A percentile compares a stretch with the other conserved stretches of the same genome.
Evolutionary conservation across 2,797 vertebrate species (phyloP).

Genomic region (Knipowitschia caucasica): DNA sequence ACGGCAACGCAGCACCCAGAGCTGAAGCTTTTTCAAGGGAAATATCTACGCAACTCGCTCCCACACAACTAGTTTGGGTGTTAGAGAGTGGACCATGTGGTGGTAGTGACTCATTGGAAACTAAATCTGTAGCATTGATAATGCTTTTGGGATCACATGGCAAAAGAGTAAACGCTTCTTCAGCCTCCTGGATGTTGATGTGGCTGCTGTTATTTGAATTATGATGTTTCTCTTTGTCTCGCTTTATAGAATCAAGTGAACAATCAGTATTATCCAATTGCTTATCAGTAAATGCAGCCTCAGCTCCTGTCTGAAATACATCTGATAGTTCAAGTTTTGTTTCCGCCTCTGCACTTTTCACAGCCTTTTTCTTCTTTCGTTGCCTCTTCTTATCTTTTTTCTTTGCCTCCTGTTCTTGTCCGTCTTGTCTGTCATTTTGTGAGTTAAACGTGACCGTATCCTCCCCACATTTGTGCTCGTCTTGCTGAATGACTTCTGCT

Average conservation of each 20-base stretch:
- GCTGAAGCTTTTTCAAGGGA: constrained; percentile 71
- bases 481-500: constrained; percentile 17
- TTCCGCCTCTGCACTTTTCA: constrained; percentile 23
- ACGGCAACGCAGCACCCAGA: constrained; percentile 72
- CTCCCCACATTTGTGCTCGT: constrained; percentile 11
- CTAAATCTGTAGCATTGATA: constrained; percentile 49
- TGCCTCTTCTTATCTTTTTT: constrained; percentile 54
- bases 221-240: constrained; percentile 40
- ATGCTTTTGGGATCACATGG: constrained; percentile 46
- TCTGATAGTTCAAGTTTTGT: constrained; percentile 2
- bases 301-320: constrained; percentile 14
- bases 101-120: constrained; percentile 42
- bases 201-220: constrained; percentile 51
- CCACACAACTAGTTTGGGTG: constrained; percentile 58
- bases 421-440: constrained; percentile 16
- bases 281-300: constrained; percentile 28
- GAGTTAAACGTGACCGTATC: neutral
- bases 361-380: constrained; percentile 48
- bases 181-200: constrained; percentile 25
- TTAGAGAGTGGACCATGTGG: constrained; percentile 45
- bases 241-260: constrained; percentile 49
- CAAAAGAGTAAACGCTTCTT: constrained; percentile 44
- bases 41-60: constrained; percentile 57
- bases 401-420: constrained; percentile 42
- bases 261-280: constrained; percentile 50